Percentiles rank a stretch among this genome's conserved stretches.
These are phyloP conservation scores for Acanthopagrus latus DNA, from an alignment of 2,797 vertebrate genomes.

Conservation along the genomic window DNA sequence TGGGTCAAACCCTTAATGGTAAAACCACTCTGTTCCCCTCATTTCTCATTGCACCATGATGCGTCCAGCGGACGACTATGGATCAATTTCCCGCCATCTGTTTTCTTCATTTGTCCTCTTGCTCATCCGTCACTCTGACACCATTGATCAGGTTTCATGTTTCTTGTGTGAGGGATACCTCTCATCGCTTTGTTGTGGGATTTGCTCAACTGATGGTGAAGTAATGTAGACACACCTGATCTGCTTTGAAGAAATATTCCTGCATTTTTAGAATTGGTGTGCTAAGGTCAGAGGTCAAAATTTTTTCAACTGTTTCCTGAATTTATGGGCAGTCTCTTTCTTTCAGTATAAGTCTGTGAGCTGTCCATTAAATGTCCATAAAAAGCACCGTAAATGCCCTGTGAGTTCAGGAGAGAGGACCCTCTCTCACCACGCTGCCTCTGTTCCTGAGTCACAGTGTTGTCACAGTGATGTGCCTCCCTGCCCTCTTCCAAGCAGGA, in stretches of 20 bases:
- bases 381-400: conserved; percentile 39
- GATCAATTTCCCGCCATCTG: conserved; percentile 45
- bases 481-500: conserved; percentile 30
- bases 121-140: conserved; percentile 37
- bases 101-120: conserved; percentile 41
- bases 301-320: conserved; percentile 5
- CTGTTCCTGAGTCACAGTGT: conserved; percentile 29
- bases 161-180: conserved; percentile 5
- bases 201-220: not conserved
- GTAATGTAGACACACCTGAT: conserved; percentile 18
- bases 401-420: conserved; percentile 41
- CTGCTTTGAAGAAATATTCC: not conserved
- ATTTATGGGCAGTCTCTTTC: conserved; percentile 47
- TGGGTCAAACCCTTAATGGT: conserved; percentile 37
- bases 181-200: not conserved
- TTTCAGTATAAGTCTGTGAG: conserved; percentile 44
- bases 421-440: conserved; percentile 32
- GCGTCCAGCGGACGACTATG: conserved; percentile 8
- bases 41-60: conserved; percentile 17
- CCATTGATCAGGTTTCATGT: conserved; percentile 28
- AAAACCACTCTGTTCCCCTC: conserved; percentile 32
- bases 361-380: conserved; percentile 60
- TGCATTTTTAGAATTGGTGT: conserved; percentile 7
- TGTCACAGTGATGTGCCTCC: conserved; percentile 28
- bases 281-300: conserved; percentile 12